Conservation (phyloP, 2,113 vertebrate species). For the Bubalus kerabau region DNA sequence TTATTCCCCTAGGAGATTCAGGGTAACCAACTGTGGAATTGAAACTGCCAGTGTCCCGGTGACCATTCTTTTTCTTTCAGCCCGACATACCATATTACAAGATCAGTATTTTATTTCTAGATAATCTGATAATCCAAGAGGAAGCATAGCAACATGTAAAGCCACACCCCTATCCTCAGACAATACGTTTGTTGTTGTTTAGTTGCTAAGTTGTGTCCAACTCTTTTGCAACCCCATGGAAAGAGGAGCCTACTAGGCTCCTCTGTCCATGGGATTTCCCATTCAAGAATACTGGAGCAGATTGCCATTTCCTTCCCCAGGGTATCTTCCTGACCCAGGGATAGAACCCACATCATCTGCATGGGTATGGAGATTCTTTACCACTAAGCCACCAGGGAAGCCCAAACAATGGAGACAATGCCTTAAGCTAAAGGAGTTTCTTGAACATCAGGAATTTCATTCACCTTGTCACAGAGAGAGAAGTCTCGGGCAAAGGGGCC, state of each 20-base stretch:
- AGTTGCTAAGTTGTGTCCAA: background rate
- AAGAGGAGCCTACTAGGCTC: background rate
- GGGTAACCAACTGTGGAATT: accelerated
- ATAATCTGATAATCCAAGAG: background rate
- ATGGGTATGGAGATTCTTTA: background rate
- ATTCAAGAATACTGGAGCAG: background rate
- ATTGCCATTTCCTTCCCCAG: background rate
- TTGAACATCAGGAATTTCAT: background rate
- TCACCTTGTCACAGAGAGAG: background rate
- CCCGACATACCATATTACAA: background rate
- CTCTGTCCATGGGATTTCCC: background rate
- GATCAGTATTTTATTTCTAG: background rate
- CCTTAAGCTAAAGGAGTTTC: background rate
- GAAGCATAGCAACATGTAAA: background rate
- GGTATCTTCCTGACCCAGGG: background rate
- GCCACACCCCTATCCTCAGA: background rate
- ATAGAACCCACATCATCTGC: background rate
- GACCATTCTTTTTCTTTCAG: background rate
- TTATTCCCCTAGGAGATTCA: background rate
- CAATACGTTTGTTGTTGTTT: background rate
- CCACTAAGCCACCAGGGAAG: background rate
- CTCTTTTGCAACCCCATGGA: background rate
- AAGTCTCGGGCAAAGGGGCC: background rate
- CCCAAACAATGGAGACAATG: background rate
- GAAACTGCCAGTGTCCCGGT: background rate